Evolutionary conservation across 2,888 invertebrate species (phyloP), one percentile per base, ranked within the genome.

Genomic region (Acanthosepion esculentum): DNA sequence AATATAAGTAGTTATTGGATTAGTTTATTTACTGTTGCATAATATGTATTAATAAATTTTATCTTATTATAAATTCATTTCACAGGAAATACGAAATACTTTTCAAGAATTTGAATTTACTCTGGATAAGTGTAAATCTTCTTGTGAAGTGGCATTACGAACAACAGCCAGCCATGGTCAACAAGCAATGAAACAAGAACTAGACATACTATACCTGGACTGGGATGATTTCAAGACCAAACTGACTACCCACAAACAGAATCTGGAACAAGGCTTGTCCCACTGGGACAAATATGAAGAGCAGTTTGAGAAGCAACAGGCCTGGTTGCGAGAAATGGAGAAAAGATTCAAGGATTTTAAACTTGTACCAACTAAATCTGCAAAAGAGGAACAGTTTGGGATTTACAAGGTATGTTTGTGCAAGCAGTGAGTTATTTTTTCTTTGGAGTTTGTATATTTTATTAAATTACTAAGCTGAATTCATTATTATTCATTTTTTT

Each of bases 261-360:
- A 98, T 96, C 98, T 99, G 95, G 98, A 98, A 95, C 98, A 98
- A 95, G 98, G 98, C 0, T 97, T 99, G 3, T 98, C 98, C 94
- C 98, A 98, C 97, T 99, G 99, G 99, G 98, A 98, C 96, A 98
- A 98, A 95, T 99, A 99, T 97, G 99, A 99, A 97, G 98, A 98
- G 93, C 98, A 98, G 59, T 98, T 99, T 92, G 99, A 99, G 95
- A 98, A 98, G 50, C 98, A 99, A 64, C 98, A 98, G 26, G 98
- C 98, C 96, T 99, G 99, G 99, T 98, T 99, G 96, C 98, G 98
- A 96, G 98, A 98, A 55, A 98, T 98, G 97, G 99, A 99, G 98
- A 98, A 98, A 20, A 98, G 98, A 94, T 98, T 99, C 97, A 98
- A 99, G 94, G 99, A 99, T 96, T 99, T 99, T 97, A 98, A 98